Percentiles rank a stretch among this genome's conserved stretches.
Conservation (phyloP, 2,797 vertebrate species). For the Melopsittacus undulatus region DNA sequence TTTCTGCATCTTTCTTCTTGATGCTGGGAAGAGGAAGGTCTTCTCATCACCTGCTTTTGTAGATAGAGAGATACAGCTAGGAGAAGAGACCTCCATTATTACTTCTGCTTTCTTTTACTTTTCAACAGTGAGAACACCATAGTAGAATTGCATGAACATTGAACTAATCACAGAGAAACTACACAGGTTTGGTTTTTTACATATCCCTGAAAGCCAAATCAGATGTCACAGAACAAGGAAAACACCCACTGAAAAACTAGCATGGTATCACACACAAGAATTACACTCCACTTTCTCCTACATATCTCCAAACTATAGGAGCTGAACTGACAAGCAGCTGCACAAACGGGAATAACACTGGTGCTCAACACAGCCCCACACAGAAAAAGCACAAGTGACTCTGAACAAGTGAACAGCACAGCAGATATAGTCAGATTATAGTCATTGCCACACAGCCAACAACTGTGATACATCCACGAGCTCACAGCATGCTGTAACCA, state of each 20-base stretch:
- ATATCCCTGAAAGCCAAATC: background rate
- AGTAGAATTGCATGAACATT: background rate
- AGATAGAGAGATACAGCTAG: background rate
- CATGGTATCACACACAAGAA: background rate
- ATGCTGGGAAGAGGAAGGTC: background rate
- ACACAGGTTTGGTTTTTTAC: background rate
- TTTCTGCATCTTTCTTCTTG: background rate
- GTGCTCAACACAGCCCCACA: background rate
- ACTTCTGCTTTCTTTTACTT: background rate
- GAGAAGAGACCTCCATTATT: background rate
- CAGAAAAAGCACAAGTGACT: background rate
- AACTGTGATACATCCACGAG: background rate
- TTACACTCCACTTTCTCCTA: background rate
- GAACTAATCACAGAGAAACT: background rate
- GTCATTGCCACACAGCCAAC: background rate
- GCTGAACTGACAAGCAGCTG: background rate
- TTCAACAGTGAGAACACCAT: background rate
- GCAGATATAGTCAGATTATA: fast-evolving
- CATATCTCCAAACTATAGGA: background rate
- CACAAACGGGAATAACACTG: background rate
- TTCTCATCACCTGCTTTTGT: background rate
- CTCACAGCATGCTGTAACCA: background rate
- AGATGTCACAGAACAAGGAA: background rate
- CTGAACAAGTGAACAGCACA: background rate
- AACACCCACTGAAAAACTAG: background rate